Evolutionary conservation across 2,113 vertebrate genomes (phyloP).

Genomic region (Misgurnus anguillicaudatus): DNA sequence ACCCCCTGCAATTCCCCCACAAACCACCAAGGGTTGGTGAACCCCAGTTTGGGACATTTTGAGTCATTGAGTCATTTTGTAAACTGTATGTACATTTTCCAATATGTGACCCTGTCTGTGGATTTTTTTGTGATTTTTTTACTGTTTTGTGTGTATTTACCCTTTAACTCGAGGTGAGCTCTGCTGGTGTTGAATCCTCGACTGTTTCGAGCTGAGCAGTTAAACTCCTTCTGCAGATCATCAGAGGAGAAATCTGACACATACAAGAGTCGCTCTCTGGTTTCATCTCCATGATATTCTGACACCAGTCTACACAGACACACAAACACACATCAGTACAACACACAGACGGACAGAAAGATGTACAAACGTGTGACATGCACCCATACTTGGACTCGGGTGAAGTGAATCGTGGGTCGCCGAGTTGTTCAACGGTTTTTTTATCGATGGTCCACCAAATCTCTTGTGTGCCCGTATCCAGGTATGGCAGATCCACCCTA

Average conservation of each 20-base stretch:
- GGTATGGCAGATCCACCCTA: constrained; percentile 74
- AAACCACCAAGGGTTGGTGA: no score
- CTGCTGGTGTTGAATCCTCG: constrained; percentile 34
- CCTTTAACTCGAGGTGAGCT: constrained; percentile 39
- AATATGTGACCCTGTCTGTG: no score
- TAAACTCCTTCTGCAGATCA: constrained; percentile 79
- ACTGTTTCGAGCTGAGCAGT: constrained; percentile 78
- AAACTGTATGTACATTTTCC: no score
- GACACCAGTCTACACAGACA: constrained; percentile 42
- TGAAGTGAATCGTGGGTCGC: constrained; percentile 66
- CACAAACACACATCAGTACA: constrained; percentile 5
- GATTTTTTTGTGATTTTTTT: no score
- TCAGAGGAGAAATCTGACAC: constrained; percentile 73
- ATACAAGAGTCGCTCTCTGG: constrained; percentile 62
- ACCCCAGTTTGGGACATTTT: no score
- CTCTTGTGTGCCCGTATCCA: constrained; percentile 67
- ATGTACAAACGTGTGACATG: not conserved
- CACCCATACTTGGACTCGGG: constrained; percentile 60
- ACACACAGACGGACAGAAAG: not conserved
- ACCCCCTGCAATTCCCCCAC: no score
- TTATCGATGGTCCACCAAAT: constrained; percentile 94
- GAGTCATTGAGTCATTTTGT: no score
- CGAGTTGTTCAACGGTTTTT: constrained; percentile 72
- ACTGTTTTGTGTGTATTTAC: constrained; percentile 35
- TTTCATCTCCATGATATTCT: constrained; percentile 64